A percentile compares a stretch with the other conserved stretches of the same genome.
Conservation (phyloP, 2,797 vertebrate genomes). For the Acropternis orthonyx region DNA sequence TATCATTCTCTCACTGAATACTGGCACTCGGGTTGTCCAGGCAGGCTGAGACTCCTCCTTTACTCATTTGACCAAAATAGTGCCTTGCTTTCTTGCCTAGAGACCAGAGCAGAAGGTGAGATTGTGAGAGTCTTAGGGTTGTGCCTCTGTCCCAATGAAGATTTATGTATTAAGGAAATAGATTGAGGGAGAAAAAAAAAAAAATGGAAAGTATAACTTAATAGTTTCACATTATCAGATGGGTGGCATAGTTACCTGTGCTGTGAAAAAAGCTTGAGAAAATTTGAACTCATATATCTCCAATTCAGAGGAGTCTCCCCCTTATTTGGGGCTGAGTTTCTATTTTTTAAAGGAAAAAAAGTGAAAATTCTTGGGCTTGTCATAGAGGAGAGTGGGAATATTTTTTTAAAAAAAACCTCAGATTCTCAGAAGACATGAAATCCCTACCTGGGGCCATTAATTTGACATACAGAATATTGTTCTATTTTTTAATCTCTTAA, state of each 20-base stretch:
- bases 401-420: too few species aligned
- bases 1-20: neutral
- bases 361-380: neutral
- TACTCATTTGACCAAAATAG: neutral
- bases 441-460: neutral
- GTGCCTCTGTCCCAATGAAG: neutral
- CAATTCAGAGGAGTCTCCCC: neutral
- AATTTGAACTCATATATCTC: neutral
- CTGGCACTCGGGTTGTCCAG: neutral
- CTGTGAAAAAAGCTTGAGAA: neutral
- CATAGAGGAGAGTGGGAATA: neutral
- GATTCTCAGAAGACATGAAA: neutral
- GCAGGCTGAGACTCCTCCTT: neutral
- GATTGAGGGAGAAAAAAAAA: neutral
- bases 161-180: neutral
- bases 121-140: neutral
- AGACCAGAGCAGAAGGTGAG: neutral
- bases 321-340: neutral
- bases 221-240: neutral
- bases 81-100: neutral
- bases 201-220: neutral
- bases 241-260: neutral
- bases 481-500: neutral
- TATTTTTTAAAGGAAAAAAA: neutral
- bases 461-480: fast-evolving